Conservation (phyloP, 1,140 invertebrate genomes). For the Papilio helenus region DNA sequence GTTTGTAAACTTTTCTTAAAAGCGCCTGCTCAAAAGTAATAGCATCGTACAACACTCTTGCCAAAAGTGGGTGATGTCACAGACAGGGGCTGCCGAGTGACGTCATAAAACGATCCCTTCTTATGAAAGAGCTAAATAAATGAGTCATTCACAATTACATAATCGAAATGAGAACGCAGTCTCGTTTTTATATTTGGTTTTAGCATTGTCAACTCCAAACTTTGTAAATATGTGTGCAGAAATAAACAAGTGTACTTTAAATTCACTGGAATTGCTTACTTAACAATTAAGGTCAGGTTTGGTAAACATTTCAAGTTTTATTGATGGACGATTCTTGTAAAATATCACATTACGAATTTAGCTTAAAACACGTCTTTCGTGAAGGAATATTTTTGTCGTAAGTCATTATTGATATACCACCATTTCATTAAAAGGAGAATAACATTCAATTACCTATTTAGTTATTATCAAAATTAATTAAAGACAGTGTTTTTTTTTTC, state of each 20-base stretch:
- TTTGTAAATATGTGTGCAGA: constrained; percentile 5
- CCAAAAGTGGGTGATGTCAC: constrained; percentile 63
- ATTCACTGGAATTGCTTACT: constrained; percentile 41
- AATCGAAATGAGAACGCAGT: constrained; percentile 19
- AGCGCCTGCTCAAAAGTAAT: constrained; percentile 49
- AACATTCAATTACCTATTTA: background rate
- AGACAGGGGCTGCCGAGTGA: constrained; percentile 55
- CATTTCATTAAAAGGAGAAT: background rate
- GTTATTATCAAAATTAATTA: background rate
- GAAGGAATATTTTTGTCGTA: background rate
- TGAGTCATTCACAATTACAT: constrained; percentile 46
- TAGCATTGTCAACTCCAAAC: background rate
- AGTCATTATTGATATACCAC: background rate
- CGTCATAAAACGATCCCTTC: constrained; percentile 52
- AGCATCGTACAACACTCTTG: constrained; percentile 46
- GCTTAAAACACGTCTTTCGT: background rate
- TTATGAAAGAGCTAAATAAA: constrained; percentile 50
- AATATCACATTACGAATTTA: background rate
- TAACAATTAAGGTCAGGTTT: constrained; percentile 43
- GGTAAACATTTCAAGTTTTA: constrained; percentile 19
- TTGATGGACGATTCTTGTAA: background rate
- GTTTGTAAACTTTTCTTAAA: constrained; percentile 11
- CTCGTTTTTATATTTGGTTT: constrained; percentile 40
- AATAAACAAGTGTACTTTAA: constrained; percentile 33
- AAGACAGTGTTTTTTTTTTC: background rate